Evolutionary conservation across 2,888 invertebrate species (phyloP).

Genomic region (Oligia strigilis): DNA sequence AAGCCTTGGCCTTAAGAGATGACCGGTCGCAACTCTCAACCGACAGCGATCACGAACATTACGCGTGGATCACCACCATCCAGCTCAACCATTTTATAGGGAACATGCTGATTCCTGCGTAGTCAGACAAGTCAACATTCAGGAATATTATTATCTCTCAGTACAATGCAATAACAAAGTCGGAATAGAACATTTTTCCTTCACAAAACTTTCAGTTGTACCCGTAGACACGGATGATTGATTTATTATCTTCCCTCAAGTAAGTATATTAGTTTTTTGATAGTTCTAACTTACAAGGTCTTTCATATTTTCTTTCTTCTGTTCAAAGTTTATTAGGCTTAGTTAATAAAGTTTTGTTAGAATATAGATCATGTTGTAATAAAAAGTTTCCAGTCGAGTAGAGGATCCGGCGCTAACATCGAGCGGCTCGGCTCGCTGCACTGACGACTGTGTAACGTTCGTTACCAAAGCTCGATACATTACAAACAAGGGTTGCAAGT

Average conservation of each 20-base stretch:
- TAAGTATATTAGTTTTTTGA: conserved; percentile 45
- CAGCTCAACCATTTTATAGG: too few species aligned
- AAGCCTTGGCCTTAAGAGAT: too few species aligned
- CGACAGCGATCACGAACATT: too few species aligned
- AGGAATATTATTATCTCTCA: conserved; percentile 1
- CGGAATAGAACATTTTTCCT: conserved; percentile 20
- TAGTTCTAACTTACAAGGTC: conserved; percentile 34
- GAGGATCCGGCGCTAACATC: too few species aligned
- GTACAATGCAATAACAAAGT: conserved; percentile 37
- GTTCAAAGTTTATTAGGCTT: conserved; percentile 28
- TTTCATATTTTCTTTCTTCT: conserved; percentile 46
- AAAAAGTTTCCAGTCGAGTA: conserved; percentile 23
- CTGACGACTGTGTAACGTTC: background rate
- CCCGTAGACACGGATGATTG: conserved; percentile 45
- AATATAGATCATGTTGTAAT: conserved; percentile 24
- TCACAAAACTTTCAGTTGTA: conserved; percentile 31
- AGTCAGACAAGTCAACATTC: conserved; percentile 22
- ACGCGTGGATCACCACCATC: too few species aligned
- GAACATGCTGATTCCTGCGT: background rate
- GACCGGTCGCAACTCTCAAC: too few species aligned
- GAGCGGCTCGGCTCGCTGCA: too few species aligned
- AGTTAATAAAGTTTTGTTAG: conserved; percentile 31
- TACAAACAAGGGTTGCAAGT: background rate
- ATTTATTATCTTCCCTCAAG: conserved; percentile 30
- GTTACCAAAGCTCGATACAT: background rate